A percentile compares a stretch with the other conserved stretches of the same genome.
phyloP scores from a whole-genome alignment of 2,888 invertebrate genomes.

The Tachystola acroxantha region DNA sequence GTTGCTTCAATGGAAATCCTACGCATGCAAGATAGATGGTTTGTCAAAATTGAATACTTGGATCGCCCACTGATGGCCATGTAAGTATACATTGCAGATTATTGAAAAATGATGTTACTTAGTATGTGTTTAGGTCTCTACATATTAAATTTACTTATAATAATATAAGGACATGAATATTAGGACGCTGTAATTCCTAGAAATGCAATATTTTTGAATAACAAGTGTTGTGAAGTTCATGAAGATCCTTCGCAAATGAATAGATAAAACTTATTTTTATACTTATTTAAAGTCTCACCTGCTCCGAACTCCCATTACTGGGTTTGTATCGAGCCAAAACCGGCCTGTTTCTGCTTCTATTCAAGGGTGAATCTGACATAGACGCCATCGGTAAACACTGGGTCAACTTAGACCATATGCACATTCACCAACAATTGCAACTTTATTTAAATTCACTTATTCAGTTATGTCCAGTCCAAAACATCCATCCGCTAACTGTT shows the following conservation, averaged over 20 bases:
- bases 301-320: conserved; percentile 38
- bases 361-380: conserved; percentile 58
- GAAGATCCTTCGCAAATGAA: no score
- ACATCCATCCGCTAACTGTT: conserved; percentile 38
- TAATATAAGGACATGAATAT: no score
- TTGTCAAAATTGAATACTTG: conserved; percentile 13
- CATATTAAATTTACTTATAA: no score
- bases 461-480: conserved; percentile 18
- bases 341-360: conserved; percentile 58
- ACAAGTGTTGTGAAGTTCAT: no score
- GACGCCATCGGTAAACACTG: conserved; percentile 48
- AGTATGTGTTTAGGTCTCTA: no score
- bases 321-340: conserved; percentile 66
- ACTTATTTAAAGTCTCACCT: conserved; percentile 54
- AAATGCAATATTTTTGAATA: no score
- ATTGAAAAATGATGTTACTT: no score
- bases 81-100: not conserved
- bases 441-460: conserved; percentile 15
- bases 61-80: conserved; percentile 16
- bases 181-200: no score
- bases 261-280: no score
- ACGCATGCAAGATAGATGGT: conserved; percentile 25
- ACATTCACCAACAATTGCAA: conserved; percentile 14
- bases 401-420: conserved; percentile 17
- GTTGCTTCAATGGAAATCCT: conserved; percentile 24